These are phyloP conservation scores for Hyla sarda DNA, from an alignment of 2,113 vertebrate genomes.

Conservation along the genomic window DNA sequence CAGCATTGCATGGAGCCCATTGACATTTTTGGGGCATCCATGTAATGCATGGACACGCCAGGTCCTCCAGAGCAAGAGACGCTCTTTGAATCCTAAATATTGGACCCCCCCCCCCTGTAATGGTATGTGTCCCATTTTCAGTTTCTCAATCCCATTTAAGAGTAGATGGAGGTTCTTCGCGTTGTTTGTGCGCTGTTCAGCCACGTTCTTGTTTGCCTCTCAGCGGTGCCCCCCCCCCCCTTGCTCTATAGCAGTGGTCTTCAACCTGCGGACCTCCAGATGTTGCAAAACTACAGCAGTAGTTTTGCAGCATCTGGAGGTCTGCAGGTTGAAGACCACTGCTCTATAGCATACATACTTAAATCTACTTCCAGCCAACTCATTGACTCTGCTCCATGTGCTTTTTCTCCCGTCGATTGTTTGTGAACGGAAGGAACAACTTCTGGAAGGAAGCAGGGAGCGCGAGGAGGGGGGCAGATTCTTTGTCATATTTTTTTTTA, in stretches of 20 bases:
- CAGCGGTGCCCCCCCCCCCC: background rate
- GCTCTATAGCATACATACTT: background rate
- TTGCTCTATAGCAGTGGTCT: background rate
- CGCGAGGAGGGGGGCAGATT: conserved; percentile 65
- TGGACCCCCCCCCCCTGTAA: too few species aligned
- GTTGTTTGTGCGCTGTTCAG: background rate
- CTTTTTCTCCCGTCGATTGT: conserved; percentile 71
- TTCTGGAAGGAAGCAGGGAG: conserved; percentile 68
- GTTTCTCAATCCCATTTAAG: too few species aligned
- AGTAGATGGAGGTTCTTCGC: too few species aligned
- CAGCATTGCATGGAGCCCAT: background rate
- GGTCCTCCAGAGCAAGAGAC: background rate
- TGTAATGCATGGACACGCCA: background rate
- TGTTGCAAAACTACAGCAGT: too few species aligned
- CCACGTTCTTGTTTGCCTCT: too few species aligned
- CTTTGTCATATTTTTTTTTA: conserved; percentile 72
- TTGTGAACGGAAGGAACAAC: conserved; percentile 73
- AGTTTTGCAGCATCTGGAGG: too few species aligned
- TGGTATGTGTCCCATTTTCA: too few species aligned
- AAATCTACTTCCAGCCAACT: background rate
- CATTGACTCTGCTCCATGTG: conserved; percentile 35
- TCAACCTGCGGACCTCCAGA: too few species aligned
- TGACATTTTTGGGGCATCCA: background rate
- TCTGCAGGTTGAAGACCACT: too few species aligned
- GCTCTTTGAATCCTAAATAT: background rate